These are phyloP conservation scores for Ptilonorhynchus violaceus DNA, from an alignment of 2,113 vertebrate species.

Conservation along the genomic window DNA sequence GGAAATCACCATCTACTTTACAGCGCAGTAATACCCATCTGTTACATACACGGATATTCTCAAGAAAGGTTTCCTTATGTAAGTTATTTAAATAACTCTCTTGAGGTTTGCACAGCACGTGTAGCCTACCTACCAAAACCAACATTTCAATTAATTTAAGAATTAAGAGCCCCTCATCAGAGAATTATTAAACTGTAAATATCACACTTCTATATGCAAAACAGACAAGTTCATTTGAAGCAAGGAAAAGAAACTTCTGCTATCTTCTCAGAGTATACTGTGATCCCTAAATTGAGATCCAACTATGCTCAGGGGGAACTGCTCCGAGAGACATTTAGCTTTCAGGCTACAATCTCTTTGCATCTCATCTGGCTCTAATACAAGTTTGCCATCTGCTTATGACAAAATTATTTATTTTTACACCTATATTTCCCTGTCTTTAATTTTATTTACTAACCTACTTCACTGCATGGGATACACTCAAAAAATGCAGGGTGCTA, in stretches of 20 bases:
- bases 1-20: neutral
- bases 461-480: neutral
- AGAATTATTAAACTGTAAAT: neutral
- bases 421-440: neutral
- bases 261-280: neutral
- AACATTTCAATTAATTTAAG: neutral
- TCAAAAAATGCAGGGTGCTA: neutral
- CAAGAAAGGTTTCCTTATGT: neutral
- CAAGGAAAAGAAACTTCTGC: neutral
- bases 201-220: neutral
- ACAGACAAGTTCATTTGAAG: neutral
- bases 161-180: neutral
- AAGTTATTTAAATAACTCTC: neutral
- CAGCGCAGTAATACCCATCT: neutral
- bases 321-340: neutral
- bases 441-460: neutral
- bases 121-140: neutral
- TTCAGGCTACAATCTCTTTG: neutral
- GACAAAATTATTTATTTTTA: neutral
- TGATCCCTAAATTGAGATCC: neutral
- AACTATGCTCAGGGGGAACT: neutral
- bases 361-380: neutral
- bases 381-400: neutral
- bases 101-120: neutral
- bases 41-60: neutral